Conservation (phyloP, 2,888 invertebrate species). For the Odontocerum albicorne region DNA sequence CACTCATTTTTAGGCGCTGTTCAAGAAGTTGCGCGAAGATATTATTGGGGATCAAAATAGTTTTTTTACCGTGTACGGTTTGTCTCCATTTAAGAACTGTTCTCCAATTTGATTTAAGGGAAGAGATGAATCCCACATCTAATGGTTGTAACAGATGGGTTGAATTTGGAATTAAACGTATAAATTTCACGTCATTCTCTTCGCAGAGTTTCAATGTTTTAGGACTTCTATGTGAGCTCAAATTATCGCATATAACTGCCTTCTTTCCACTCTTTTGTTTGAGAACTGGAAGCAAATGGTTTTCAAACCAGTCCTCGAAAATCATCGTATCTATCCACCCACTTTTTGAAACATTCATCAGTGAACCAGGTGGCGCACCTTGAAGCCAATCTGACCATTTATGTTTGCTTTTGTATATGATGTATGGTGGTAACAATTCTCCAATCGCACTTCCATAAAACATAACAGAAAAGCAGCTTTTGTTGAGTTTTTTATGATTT, state of each 20-base stretch:
- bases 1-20: no score
- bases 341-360: neutral
- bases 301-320: neutral
- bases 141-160: no score
- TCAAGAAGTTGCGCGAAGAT: no score
- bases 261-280: neutral
- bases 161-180: neutral
- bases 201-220: neutral
- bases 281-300: neutral
- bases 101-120: no score
- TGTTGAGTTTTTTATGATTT: neutral
- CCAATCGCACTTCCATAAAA: neutral
- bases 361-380: neutral
- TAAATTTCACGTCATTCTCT: neutral
- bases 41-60: no score
- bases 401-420: neutral
- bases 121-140: no score
- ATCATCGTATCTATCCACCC: neutral
- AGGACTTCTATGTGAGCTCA: neutral
- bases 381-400: neutral
- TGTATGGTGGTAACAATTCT: neutral
- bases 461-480: neutral
- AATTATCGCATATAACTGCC: conserved; percentile 3
- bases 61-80: no score
- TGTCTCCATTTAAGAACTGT: no score